Percentiles rank a stretch among this genome's conserved stretches.
Conservation (phyloP, 2,113 vertebrate genomes). For the cattle (Bos taurus) region DNA sequence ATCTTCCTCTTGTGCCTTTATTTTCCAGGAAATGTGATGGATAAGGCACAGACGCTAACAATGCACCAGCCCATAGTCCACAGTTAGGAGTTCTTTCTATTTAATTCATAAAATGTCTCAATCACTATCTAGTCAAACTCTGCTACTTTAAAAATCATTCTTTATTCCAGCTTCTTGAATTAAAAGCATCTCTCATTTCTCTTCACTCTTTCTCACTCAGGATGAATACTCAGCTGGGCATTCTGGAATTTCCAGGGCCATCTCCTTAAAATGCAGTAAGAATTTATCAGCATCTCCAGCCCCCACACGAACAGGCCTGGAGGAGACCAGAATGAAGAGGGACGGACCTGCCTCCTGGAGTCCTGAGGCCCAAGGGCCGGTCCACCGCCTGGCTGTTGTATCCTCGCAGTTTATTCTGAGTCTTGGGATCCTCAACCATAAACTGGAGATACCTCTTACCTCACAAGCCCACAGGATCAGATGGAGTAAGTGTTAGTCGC, state of each 20-base stretch:
- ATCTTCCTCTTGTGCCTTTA: not conserved
- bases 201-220: not conserved
- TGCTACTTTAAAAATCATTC: not conserved
- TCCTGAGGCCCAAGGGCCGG: not conserved
- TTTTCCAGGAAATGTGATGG: not conserved
- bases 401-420: not conserved
- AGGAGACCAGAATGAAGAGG: fast-evolving
- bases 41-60: not conserved
- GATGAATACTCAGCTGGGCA: not conserved
- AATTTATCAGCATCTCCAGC: not conserved
- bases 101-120: not conserved
- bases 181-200: not conserved
- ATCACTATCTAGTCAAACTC: not conserved
- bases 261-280: not conserved
- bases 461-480: not conserved
- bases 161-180: not conserved
- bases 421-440: not conserved
- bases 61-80: not conserved
- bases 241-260: not conserved
- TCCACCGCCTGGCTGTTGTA: not conserved
- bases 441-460: not conserved
- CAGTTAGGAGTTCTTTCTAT: not conserved
- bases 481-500: not conserved
- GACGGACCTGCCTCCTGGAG: too few species aligned
- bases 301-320: not conserved